A percentile compares a stretch with the other conserved stretches of the same genome.
These are phyloP conservation scores for Echinops telfairi DNA, from an alignment of 2,113 vertebrate genomes.

Conservation along the genomic window DNA sequence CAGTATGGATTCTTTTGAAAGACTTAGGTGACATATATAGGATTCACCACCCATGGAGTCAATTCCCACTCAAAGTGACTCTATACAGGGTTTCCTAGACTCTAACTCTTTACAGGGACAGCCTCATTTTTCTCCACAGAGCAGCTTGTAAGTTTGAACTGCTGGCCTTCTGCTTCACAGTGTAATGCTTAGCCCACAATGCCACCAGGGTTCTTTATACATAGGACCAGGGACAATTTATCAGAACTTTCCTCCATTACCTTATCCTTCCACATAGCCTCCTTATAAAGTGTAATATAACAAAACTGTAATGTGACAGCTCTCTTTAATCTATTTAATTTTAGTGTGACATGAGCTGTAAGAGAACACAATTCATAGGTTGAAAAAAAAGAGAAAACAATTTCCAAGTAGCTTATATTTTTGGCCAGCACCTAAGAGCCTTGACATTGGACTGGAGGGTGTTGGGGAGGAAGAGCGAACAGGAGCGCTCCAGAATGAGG, in stretches of 20 bases:
- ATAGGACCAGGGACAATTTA: too few relatives aligned
- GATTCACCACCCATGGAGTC: too few relatives aligned
- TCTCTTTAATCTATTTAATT: slow-evolving; percentile 29
- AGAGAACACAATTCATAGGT: not conserved
- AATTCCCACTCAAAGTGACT: too few relatives aligned
- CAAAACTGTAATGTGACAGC: not conserved
- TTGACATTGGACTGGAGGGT: not conserved
- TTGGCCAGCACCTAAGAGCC: slow-evolving; percentile 24
- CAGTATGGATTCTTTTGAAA: not conserved
- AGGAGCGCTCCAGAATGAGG: slow-evolving; percentile 12
- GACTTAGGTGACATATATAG: too few relatives aligned
- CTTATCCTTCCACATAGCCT: not conserved
- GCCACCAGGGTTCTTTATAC: too few relatives aligned
- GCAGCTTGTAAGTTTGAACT: too few relatives aligned
- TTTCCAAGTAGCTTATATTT: slow-evolving; percentile 18
- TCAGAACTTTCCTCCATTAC: not conserved
- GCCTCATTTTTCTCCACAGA: too few relatives aligned
- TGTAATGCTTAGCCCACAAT: too few relatives aligned
- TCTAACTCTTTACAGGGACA: too few relatives aligned
- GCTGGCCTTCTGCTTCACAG: too few relatives aligned
- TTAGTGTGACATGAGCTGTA: slow-evolving; percentile 12
- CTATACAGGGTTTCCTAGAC: too few relatives aligned
- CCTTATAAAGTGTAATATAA: not conserved
- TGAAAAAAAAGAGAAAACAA: not conserved
- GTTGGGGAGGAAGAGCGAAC: not conserved